A percentile compares a stretch with the other conserved stretches of the same genome.
Evolutionary conservation across 2,797 vertebrate genomes (phyloP).

Genomic region (Myoxocephalus aenaeus): DNA sequence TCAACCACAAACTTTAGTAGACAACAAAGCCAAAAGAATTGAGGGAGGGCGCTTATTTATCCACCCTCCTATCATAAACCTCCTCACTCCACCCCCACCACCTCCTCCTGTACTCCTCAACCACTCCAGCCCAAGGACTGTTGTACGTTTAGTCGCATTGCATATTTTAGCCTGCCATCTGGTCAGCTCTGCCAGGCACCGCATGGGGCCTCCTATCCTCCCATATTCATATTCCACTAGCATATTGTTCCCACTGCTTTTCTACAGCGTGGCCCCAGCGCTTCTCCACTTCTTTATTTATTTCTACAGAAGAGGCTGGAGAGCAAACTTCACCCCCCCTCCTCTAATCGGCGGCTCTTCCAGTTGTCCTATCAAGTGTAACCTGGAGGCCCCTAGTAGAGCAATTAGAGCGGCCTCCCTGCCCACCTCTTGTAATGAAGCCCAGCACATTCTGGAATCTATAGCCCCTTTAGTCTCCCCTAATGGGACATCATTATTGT

Average conservation of each 20-base stretch:
- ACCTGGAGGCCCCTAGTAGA: conserved; percentile 98
- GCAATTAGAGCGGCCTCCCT: conserved; percentile 99
- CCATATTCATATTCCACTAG: conserved; percentile 94
- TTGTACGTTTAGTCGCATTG: conserved; percentile 88
- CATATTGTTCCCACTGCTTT: conserved; percentile 98
- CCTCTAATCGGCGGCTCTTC: conserved; percentile 85
- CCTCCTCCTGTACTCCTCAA: conserved; percentile 50
- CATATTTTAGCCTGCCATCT: conserved; percentile 94
- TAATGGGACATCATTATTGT: conserved; percentile 99
- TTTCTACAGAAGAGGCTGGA: conserved; percentile 72
- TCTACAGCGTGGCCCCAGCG: conserved; percentile 76
- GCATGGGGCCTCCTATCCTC: conserved; percentile 88
- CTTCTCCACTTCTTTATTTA: conserved; percentile 75
- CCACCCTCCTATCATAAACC: conserved; percentile 58
- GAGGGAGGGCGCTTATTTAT: conserved; percentile 34
- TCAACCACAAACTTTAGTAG: conserved; percentile 3
- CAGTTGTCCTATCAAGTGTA: conserved; percentile 99
- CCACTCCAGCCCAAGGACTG: conserved; percentile 71
- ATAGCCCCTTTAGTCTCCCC: conserved; percentile 99
- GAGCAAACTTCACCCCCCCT: conserved; percentile 56
- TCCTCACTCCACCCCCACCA: conserved; percentile 20
- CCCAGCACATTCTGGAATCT: conserved; percentile 99
- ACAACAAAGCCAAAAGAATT: conserved; percentile 33
- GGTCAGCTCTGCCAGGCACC: conserved; percentile 91
- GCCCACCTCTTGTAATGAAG: conserved; percentile 99